Base-by-base conservation (phyloP, 1,140 invertebrate genomes). In the Goniozus legneri region DNA sequence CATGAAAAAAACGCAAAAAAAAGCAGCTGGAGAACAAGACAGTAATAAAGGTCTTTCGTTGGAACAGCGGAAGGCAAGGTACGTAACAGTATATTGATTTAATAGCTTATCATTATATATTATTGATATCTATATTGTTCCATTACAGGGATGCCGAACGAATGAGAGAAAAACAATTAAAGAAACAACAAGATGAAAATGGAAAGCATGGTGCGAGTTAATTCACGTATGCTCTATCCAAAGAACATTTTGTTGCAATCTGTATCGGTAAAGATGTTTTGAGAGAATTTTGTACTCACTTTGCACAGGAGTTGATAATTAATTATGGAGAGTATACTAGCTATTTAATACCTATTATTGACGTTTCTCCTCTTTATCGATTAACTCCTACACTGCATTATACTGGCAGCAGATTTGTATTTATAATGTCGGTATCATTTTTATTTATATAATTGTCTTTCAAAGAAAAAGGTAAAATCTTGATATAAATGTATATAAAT, bases 11-110 rank as follows among this genome's bases (percentile, higher is more conserved):
- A 56, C 59, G 12, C 65, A 64, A 47, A 79, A 77, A 40, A 80
- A 81, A 60, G 64, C 71, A 24, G 74, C 80, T 4, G 56, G 64
- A 7, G 73, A 78, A 24, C 83, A 84, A 50, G 79, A 76, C 3
- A 81, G 75, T 19, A 83, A 84, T 56, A 79, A 79, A 60, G 82
- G 82, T 13, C 64, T 82, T 41, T 77, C 79, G 3, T 63, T 84
- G 24, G 80, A 83, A 58, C 79, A 82, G 52, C 64, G 83, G 27
- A 79, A 82, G 71, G 72, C 80, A 58, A 73, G 84, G 79, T 80
- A 64, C 45, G 35, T 34, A 37, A 45, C 33, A 33, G 10, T 2
- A 40, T 39, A 38, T 47, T 10, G 10, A 31, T 19, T 43, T 30
- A 14, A 24, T 22, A 50, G 38, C n/a, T 6, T 27, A 27, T 27